Conservation (phyloP, 2,113 vertebrate species). For the Dicrurus megarhynchus region DNA sequence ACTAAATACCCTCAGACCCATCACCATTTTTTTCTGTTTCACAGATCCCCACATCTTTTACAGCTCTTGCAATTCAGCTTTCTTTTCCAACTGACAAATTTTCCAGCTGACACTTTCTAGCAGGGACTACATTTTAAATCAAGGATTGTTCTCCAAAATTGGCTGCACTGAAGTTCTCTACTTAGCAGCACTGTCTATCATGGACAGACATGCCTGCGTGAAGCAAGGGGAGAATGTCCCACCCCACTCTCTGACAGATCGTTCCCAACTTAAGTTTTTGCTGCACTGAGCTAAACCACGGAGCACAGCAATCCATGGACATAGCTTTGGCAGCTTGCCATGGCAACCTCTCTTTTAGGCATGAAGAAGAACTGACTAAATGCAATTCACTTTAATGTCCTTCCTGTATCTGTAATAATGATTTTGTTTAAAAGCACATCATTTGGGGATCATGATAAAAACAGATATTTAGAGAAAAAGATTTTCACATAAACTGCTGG, state of each 20-base stretch:
- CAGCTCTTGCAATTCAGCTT: background rate
- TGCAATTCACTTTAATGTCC: background rate
- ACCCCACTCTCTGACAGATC: background rate
- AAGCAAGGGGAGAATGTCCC: background rate
- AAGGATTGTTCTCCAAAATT: background rate
- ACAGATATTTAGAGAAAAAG: background rate
- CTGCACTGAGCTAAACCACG: background rate
- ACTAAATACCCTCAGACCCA: background rate
- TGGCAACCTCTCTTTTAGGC: background rate
- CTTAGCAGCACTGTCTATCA: background rate
- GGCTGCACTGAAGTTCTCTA: background rate
- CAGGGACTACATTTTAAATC: background rate
- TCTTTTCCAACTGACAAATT: background rate
- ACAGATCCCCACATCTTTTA: background rate
- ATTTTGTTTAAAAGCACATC: background rate
- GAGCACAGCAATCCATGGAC: background rate
- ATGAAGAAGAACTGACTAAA: background rate
- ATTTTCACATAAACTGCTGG: background rate
- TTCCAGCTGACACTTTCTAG: background rate
- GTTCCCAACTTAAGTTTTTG: background rate
- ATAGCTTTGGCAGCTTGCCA: background rate
- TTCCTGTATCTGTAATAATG: background rate
- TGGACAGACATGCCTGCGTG: fast-evolving
- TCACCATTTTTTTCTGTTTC: background rate
- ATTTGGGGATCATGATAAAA: background rate